Percentiles rank a stretch among this genome's conserved stretches.
These are phyloP conservation scores for Cosmia pyralina DNA, from an alignment of 2,888 invertebrate genomes.

Conservation along the genomic window DNA sequence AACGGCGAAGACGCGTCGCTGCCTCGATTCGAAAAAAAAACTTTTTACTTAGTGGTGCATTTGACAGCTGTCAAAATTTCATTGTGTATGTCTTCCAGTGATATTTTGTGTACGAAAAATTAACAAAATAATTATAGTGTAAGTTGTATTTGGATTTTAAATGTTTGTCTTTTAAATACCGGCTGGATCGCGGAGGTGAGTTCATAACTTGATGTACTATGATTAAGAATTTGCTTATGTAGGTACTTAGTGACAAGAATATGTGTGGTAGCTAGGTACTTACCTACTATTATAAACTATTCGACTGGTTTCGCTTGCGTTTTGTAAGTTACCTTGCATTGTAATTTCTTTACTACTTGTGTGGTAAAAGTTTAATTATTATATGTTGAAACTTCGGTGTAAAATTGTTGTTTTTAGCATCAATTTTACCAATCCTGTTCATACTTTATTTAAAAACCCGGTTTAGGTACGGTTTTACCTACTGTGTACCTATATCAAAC, in stretches of 20 bases:
- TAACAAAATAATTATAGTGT: constrained; percentile 19
- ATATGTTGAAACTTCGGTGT: not conserved
- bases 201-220: constrained; percentile 22
- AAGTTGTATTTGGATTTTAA: constrained; percentile 30
- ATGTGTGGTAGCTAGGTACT: constrained; percentile 10
- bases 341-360: not conserved
- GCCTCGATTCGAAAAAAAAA: constrained; percentile 64
- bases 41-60: constrained; percentile 42
- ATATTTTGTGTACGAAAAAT: constrained; percentile 39
- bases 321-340: constrained; percentile 7
- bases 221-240: constrained; percentile 49
- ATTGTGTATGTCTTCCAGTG: constrained; percentile 52
- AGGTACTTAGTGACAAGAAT: constrained; percentile 27
- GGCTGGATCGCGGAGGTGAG: constrained; percentile 46
- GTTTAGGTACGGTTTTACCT: not conserved
- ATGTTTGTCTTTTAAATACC: constrained; percentile 16
- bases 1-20: constrained; percentile 68
- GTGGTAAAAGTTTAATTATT: not conserved
- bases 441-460: not conserved
- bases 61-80: constrained; percentile 77
- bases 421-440: not conserved
- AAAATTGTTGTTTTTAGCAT: not conserved
- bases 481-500: not conserved
- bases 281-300: constrained; percentile 26
- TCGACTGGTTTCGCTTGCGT: constrained; percentile 48